Evolutionary conservation across 2,888 invertebrate species (phyloP), one percentile per base, ranked within the genome.

Genomic region (Aleiodes alternator): DNA sequence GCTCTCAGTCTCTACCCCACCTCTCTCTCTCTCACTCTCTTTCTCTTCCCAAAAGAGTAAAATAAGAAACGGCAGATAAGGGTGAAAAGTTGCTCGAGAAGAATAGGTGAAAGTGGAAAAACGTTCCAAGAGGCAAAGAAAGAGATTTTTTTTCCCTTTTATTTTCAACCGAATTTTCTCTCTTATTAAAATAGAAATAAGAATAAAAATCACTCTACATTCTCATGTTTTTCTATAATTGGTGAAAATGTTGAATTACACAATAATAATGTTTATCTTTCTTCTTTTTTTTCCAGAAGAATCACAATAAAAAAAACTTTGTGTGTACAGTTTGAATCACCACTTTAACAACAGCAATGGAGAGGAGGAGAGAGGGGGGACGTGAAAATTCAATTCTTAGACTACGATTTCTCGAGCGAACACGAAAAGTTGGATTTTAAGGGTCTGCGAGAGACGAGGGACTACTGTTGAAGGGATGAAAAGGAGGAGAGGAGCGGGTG

Each of bases 341-440:
- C 34, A 57, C 57, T 57, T n/a, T 12, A 75, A 55, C 70, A 61
- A 43, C 16, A 29, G 50, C 1, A 66, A 50, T 14, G 38, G 68
- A 51, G 55, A 23, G 23, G 50, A 23, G 61, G 57, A 4, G 38
- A 53, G 51, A 57, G 23, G 23, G 50, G 34, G 61, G 57, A 23
- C 23, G 23, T 1, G 23, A 23, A 57, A 76, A 69, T 78, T 74
- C 72, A 70, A 72, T 72, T 64, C 55, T 69, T 57, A 43, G 77
- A 73, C 71, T 73, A 61, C 38, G 34, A 59, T 59, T 59, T n/a
- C 59, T n/a, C 34, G 11, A 38, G 31, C 34, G 59, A 59, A 59
- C 59, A 59, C 59, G 59, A 59, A 68, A 69, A 16, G 69, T 68
- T 69, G 61, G 53, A 74, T 74, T 74, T 74, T 69, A 69, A 69